Base-by-base conservation (phyloP, 2,797 vertebrate genomes). In the Triplophysa yarkandensis region DNA sequence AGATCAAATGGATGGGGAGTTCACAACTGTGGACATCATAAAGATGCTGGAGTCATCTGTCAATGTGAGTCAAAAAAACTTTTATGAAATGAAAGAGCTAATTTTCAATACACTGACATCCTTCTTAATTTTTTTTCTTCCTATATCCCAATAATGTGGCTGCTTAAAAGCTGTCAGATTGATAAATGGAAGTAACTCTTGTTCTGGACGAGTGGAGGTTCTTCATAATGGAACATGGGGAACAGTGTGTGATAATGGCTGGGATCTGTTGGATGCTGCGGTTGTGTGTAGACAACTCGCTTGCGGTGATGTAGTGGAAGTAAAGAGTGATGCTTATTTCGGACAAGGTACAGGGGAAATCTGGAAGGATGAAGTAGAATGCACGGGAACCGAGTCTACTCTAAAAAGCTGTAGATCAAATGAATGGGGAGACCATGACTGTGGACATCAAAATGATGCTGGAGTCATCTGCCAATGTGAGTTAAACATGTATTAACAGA, bases 281-380 rank as follows among this genome's bases (percentile, higher is more conserved):
- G 73, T 76, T 55, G 54, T 76, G 41, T 76, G 73, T 19, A 61
- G 79, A 77, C 86, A 88, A 17, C 74, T 88, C 0, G 30, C 34
- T 55, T 90, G 89, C 0, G 81, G 85, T 63, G 19, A 9, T 68
- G 46, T 11, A 14, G 0, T 17, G 39, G 13, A 11, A 8, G 36
- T 9, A 11, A 39, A 39, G 1, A 9, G 11, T 17, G 41, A 16
- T 6, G 41, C 13, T 43, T 17, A 17, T 16, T 43, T 43, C 0
- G 41, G 41, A 43, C 4, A 43, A 1, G 41, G 41, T 17, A 16
- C 41, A 43, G 41, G 41, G 17, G 13, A 4, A 43, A 43, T 43
- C 14, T 43, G 41, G 41, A 43, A 16, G 41, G 4, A 17, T 1
- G 7, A 43, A 1, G 16, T 43, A 16, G 17, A 4, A 0, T 77